These are phyloP conservation scores for Xylocopa sonorina DNA, from an alignment of 1,140 invertebrate species.

Conservation along the genomic window DNA sequence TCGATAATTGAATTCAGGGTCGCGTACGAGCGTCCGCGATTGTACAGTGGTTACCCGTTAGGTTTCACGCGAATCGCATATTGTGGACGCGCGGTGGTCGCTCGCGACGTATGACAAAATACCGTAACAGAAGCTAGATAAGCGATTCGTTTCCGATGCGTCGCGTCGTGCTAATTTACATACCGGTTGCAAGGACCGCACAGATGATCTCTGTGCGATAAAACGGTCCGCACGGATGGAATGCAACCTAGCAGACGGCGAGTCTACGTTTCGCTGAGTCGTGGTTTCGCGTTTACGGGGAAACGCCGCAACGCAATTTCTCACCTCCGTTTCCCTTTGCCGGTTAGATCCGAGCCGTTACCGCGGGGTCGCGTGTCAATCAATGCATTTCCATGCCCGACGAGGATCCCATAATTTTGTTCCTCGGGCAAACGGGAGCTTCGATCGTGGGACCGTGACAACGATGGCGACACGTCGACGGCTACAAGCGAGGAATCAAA, in stretches of 20 bases:
- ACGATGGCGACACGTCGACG: conserved; percentile 6
- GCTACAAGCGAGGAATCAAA: neutral
- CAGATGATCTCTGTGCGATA: neutral
- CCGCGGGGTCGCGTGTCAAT: conserved; percentile 44
- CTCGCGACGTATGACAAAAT: neutral
- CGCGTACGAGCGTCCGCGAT: conserved; percentile 26
- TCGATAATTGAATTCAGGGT: conserved; percentile 55
- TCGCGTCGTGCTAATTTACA: neutral
- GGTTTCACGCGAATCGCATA: neutral
- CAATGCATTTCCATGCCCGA: conserved; percentile 26
- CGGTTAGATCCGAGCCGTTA: conserved; percentile 25
- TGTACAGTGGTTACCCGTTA: conserved; percentile 7
- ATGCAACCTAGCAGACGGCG: neutral
- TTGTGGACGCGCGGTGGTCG: neutral
- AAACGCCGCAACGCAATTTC: conserved; percentile 31
- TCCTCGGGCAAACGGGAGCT: neutral
- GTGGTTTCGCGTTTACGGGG: neutral
- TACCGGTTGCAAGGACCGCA: neutral
- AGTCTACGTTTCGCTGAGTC: neutral
- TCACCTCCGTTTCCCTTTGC: conserved; percentile 42
- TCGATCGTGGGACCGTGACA: neutral
- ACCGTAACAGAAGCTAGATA: neutral
- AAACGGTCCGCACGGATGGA: neutral
- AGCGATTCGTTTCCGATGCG: conserved; percentile 16
- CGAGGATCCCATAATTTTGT: conserved; percentile 39